These are phyloP conservation scores for Paracanthobrama guichenoti DNA, from an alignment of 2,113 vertebrate species.

Conservation along the genomic window DNA sequence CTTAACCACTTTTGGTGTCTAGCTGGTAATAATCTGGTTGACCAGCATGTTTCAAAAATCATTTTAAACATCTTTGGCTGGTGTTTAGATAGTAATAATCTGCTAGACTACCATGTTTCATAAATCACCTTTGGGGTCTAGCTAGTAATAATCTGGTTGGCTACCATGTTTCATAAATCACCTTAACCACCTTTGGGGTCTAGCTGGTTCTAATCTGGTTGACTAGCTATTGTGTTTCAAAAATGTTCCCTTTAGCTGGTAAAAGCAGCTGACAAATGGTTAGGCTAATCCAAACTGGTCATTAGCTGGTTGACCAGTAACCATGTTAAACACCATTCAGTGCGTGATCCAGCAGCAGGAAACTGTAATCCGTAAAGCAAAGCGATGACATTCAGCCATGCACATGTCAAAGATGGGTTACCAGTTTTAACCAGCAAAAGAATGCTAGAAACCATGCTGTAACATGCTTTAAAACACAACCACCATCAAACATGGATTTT, in stretches of 20 bases:
- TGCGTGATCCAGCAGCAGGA: constrained; percentile 30
- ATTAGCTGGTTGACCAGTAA: background rate
- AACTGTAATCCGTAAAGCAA: constrained; percentile 3
- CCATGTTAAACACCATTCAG: constrained; percentile 15
- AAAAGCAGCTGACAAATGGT: background rate
- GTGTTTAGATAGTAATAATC: too few relatives aligned
- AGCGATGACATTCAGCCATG: constrained; percentile 37
- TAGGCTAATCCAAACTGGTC: background rate
- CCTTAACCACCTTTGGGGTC: background rate
- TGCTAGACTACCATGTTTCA: background rate
- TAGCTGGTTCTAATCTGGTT: too few relatives aligned
- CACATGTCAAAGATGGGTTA: constrained; percentile 2
- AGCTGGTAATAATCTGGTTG: background rate
- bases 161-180: background rate
- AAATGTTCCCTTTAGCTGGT: too few relatives aligned
- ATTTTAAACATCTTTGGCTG: background rate
- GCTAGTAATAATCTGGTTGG: background rate
- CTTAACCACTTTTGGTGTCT: background rate
- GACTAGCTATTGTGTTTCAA: background rate
- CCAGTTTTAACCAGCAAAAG: background rate
- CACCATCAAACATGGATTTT: background rate
- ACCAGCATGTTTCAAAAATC: background rate
- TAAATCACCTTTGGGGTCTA: background rate
- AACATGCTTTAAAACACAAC: background rate
- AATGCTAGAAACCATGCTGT: background rate